These are phyloP conservation scores for Lepeophtheirus nordmannii DNA, from an alignment of 2,888 invertebrate species.

Conservation along the genomic window DNA sequence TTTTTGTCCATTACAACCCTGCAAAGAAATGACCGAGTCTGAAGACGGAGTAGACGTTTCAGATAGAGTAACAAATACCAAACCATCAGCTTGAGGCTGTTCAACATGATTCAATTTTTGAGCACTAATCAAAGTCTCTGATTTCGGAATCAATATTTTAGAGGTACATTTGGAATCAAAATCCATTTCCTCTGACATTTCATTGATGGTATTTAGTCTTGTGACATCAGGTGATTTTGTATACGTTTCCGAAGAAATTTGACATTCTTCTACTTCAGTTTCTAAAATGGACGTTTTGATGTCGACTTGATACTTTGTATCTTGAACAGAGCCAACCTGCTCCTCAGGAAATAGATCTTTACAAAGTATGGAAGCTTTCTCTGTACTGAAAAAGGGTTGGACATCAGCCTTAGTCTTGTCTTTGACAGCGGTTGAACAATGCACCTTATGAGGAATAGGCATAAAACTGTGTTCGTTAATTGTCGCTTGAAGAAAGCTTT, in stretches of 20 bases:
- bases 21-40: too few relatives aligned
- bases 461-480: background rate
- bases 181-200: background rate
- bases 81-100: background rate
- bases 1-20: too few relatives aligned
- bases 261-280: background rate
- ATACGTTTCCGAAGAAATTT: conserved; percentile 1
- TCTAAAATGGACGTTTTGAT: too few relatives aligned
- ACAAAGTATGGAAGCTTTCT: background rate
- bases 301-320: background rate
- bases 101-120: background rate
- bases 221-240: background rate
- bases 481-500: background rate
- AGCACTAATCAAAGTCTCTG: background rate
- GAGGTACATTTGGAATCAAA: background rate
- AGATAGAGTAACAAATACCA: background rate
- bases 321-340: background rate
- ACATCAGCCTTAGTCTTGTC: background rate
- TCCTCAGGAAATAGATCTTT: background rate
- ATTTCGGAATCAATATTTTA: background rate
- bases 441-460: background rate
- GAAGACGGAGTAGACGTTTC: too few relatives aligned
- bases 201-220: background rate
- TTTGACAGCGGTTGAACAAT: background rate
- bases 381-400: background rate